phyloP scores from a whole-genome alignment of 2,888 invertebrate genomes.

The Macrosoma leucophasiata region DNA sequence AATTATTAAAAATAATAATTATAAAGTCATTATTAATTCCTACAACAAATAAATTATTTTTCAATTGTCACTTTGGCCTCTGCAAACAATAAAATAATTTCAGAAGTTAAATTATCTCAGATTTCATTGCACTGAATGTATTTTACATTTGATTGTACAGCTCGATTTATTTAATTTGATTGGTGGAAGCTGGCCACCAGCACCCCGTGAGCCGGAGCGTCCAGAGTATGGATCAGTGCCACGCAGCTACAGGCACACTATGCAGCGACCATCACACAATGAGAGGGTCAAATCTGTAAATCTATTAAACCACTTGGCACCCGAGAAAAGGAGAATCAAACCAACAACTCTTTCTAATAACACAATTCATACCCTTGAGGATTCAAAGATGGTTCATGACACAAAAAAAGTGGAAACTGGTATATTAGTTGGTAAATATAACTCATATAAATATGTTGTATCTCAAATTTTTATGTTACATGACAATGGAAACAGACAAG shows the following conservation, averaged over 20 bases:
- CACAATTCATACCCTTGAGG: slow-evolving; percentile 34
- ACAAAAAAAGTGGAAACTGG: slow-evolving; percentile 65
- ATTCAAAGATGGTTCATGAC: slow-evolving; percentile 61
- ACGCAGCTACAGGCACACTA: slow-evolving; percentile 42
- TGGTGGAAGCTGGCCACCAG: slow-evolving; percentile 70
- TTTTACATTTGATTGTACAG: slow-evolving; percentile 34
- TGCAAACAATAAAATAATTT: no score
- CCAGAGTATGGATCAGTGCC: slow-evolving; percentile 55
- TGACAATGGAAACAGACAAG: no score
- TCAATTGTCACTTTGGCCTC: no score
- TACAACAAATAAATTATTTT: no score
- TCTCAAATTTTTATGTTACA: no score
- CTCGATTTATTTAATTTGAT: slow-evolving; percentile 62
- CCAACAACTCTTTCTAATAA: slow-evolving; percentile 31
- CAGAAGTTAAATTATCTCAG: no score
- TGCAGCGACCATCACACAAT: slow-evolving; percentile 52
- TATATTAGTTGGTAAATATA: slow-evolving; percentile 54
- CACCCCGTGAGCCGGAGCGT: slow-evolving; percentile 48
- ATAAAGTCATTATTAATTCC: no score
- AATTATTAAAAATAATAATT: no score
- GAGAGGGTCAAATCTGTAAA: slow-evolving; percentile 77
- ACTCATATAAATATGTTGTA: neutral
- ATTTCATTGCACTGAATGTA: no score
- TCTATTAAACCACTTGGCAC: slow-evolving; percentile 72
- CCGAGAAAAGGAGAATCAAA: slow-evolving; percentile 52